Percentiles rank a stretch among this genome's conserved stretches.
These are phyloP conservation scores for Lacanobia oleracea DNA, from an alignment of 2,888 invertebrate genomes.

Conservation along the genomic window DNA sequence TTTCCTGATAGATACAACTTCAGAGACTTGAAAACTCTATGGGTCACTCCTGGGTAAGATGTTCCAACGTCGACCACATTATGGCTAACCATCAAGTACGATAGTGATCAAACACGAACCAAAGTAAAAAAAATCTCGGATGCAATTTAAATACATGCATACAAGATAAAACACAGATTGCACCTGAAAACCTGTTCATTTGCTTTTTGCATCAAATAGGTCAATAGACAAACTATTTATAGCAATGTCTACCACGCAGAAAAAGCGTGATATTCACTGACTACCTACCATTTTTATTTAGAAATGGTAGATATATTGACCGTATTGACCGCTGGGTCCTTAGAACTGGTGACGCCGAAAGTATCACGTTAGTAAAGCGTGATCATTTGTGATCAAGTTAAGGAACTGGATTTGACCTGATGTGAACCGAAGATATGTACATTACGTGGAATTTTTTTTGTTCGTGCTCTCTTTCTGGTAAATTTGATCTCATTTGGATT, in stretches of 20 bases:
- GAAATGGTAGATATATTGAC: slow-evolving; percentile 6
- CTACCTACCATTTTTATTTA: slow-evolving; percentile 2
- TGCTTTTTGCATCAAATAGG: slow-evolving; percentile 3
- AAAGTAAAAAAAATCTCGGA: neutral
- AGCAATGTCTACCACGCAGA: slow-evolving; percentile 4
- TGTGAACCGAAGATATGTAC: slow-evolving; percentile 5
- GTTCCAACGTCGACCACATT: neutral
- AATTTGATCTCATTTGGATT: too few relatives aligned
- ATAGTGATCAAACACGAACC: neutral
- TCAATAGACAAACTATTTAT: neutral
- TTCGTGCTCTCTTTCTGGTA: too few relatives aligned
- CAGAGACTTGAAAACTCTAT: neutral
- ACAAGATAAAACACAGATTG: neutral
- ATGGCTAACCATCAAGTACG: too few relatives aligned
- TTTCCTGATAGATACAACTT: too few relatives aligned
- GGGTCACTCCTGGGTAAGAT: neutral
- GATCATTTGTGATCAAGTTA: neutral
- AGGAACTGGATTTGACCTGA: slow-evolving; percentile 17
- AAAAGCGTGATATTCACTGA: slow-evolving; percentile 9
- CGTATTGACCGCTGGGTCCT: neutral
- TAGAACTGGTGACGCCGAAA: neutral
- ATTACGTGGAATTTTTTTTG: neutral
- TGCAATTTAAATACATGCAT: neutral
- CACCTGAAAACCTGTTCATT: slow-evolving; percentile 15
- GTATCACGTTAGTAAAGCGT: slow-evolving; percentile 21